Evolutionary conservation across 2,113 vertebrate species (phyloP), one percentile per base, ranked within the genome.

Genomic region (Colaptes auratus): DNA sequence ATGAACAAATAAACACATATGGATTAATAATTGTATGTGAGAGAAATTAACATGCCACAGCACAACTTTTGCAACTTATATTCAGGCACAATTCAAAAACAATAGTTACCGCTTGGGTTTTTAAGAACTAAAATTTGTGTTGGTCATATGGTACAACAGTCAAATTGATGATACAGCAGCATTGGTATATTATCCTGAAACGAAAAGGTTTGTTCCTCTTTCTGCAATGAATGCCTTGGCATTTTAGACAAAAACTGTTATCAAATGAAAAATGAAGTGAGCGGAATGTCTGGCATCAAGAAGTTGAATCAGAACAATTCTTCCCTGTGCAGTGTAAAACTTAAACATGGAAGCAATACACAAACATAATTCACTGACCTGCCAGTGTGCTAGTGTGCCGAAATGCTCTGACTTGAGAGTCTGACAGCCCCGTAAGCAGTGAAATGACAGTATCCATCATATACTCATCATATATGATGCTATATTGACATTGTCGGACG

Each of bases 401-500:
- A 98, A 99, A 99, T 52, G 99, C 99, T 98, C 99, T 98, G 97
- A 99, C 99, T 97, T 99, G 99, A 7, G 99, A 99, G 97, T 99
- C 99, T 19, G 99, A 99, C 70, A 99, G 98, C 97, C 99, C 99
- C 52, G 99, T 99, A 60, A 99, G 99, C 91, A 99, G 98, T 53
- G 99, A 99, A 97, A 99, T 99, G 90, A 99, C 98, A 8, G 99
- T 99, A 90, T 99, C 99, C 99, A 99, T 99, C 99, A 99, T 99
- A 96, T 99, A 99, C 55, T 99, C 99, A 96, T 99, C 99, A 96
- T 99, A 99, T 98, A 99, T 99, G 98, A 99, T 99, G 97, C 99
- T 99, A 95, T 99, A 99, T 58, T 99, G 99, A 98, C 99, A 99
- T 71, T 99, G 99, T 85, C 99, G 98, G 89, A 99, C 99, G 50